Conservation (phyloP, 2,888 invertebrate species). For the Zaprionus lineosus region DNA sequence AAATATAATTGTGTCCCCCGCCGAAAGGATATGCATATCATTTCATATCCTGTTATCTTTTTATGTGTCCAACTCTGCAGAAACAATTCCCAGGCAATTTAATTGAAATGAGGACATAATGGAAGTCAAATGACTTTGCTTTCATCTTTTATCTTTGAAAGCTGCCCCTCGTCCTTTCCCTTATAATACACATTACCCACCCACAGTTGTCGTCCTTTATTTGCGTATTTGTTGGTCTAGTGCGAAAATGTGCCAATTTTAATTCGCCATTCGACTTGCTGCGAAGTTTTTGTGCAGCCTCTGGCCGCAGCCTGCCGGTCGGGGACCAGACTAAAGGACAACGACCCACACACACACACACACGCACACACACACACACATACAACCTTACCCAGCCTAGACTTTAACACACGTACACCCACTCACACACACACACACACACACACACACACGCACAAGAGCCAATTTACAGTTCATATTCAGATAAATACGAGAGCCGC, state of each 20-base stretch:
- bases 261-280: constrained; percentile 50
- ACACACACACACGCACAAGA: constrained; percentile 43
- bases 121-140: constrained; percentile 41
- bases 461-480: constrained; percentile 50
- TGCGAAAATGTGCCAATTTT: constrained; percentile 61
- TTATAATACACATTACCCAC: not conserved
- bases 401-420: not conserved
- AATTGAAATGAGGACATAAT: too few species aligned
- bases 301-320: constrained; percentile 38
- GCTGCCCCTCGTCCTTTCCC: not conserved
- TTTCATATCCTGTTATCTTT: too few species aligned
- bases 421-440: not conserved
- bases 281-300: constrained; percentile 44
- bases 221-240: constrained; percentile 10
- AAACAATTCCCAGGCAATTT: too few species aligned
- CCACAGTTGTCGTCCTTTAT: not conserved
- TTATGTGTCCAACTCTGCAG: too few species aligned
- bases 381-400: too few species aligned
- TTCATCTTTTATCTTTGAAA: too few species aligned
- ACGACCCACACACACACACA: constrained; percentile 33
- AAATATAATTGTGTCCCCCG: too few species aligned
- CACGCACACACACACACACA: not conserved
- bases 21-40: too few species aligned
- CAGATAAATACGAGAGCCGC: constrained; percentile 8
- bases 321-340: constrained; percentile 37